These are phyloP conservation scores for Enoplosus armatus DNA, from an alignment of 2,797 vertebrate genomes.

Conservation along the genomic window DNA sequence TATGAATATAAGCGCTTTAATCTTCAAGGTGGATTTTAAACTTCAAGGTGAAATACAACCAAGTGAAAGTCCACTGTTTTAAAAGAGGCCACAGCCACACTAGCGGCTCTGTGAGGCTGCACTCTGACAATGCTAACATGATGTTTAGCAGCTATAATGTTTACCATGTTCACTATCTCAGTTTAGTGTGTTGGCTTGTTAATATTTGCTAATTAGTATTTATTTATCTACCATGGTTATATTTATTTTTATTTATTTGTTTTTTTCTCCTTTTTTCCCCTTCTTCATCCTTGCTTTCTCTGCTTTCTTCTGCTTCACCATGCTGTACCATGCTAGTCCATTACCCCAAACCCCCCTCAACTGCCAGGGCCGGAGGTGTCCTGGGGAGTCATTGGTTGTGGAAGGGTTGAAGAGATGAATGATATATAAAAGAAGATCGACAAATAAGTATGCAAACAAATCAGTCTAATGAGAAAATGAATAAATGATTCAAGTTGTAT, in stretches of 20 bases:
- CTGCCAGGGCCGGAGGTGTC: too few species aligned
- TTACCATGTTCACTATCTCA: not conserved
- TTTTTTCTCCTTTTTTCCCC: not conserved
- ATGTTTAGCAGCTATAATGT: not conserved
- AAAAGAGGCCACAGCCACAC: not conserved
- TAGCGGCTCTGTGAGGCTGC: not conserved
- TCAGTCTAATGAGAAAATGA: too few species aligned
- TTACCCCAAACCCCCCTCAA: too few species aligned
- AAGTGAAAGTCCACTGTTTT: not conserved
- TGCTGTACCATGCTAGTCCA: too few species aligned
- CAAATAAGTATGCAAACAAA: too few species aligned
- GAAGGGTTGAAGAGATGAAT: too few species aligned
- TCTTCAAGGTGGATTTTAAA: constrained; percentile 45
- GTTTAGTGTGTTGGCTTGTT: not conserved
- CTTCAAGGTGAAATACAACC: constrained; percentile 41
- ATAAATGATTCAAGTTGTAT: not conserved
- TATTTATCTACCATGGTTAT: too few species aligned
- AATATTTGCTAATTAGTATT: not conserved
- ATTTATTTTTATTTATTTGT: constrained; percentile 16
- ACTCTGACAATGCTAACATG: too few species aligned
- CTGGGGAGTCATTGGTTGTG: too few species aligned
- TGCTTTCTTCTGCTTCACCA: not conserved
- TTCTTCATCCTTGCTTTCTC: not conserved
- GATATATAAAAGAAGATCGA: too few species aligned
- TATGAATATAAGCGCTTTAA: constrained; percentile 16